Evolutionary conservation across 1,140 invertebrate species (phyloP).

Genomic region (Lasaia peninsularis): DNA sequence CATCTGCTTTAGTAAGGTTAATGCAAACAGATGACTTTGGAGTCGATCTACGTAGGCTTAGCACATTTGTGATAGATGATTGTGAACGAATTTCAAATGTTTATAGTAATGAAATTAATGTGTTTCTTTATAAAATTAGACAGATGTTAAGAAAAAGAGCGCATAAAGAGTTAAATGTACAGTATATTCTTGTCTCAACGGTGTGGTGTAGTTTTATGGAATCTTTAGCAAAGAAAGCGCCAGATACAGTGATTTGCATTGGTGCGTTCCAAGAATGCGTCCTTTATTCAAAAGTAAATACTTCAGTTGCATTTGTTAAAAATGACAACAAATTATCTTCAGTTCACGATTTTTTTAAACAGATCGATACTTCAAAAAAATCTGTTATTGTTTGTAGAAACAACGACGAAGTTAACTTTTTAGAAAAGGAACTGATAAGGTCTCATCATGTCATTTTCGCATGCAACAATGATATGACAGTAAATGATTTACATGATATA

Average conservation of each 20-base stretch:
- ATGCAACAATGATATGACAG: slow-evolving; percentile 48
- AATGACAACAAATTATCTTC: slow-evolving; percentile 41
- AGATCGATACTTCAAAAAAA: slow-evolving; percentile 43
- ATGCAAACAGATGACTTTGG: slow-evolving; percentile 46
- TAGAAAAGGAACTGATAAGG: slow-evolving; percentile 36
- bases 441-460: slow-evolving; percentile 42
- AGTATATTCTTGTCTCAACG: slow-evolving; percentile 51
- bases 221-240: slow-evolving; percentile 47
- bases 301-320: slow-evolving; percentile 48
- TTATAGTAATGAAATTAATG: slow-evolving; percentile 51
- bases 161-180: slow-evolving; percentile 54
- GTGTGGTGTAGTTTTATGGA: slow-evolving; percentile 60
- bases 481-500: slow-evolving; percentile 51
- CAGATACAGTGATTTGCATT: slow-evolving; percentile 58
- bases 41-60: slow-evolving; percentile 46
- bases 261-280: slow-evolving; percentile 65
- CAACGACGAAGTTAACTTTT: slow-evolving; percentile 48
- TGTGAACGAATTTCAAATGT: slow-evolving; percentile 47
- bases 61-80: slow-evolving; percentile 56
- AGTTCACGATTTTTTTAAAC: slow-evolving; percentile 46
- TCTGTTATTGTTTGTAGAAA: slow-evolving; percentile 58
- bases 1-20: slow-evolving; percentile 44
- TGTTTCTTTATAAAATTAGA: slow-evolving; percentile 45
- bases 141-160: slow-evolving; percentile 44
- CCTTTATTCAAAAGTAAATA: slow-evolving; percentile 57